A percentile compares a stretch with the other conserved stretches of the same genome.
phyloP scores from a whole-genome alignment of 2,113 vertebrate genomes.

The Oreochromis tanganicae region DNA sequence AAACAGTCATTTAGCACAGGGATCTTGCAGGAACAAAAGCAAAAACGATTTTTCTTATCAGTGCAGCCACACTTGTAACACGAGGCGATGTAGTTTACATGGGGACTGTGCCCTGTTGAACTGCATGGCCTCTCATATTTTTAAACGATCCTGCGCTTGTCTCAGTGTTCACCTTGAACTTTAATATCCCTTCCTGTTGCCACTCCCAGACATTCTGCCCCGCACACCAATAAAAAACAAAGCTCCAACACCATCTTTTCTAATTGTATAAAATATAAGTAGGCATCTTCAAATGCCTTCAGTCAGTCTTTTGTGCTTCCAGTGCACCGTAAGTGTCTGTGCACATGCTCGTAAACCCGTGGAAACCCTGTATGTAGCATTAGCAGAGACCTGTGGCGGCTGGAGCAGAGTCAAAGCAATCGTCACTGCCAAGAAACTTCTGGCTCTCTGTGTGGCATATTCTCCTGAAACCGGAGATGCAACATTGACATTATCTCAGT shows the following conservation, averaged over 20 bases:
- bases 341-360: background rate
- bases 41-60: background rate
- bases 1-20: background rate
- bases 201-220: background rate
- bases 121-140: background rate
- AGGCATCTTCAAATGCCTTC: background rate
- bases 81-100: background rate
- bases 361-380: background rate
- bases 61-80: background rate
- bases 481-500: slow-evolving; percentile 34
- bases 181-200: background rate
- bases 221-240: background rate
- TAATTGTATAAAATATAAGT: background rate
- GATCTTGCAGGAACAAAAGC: background rate
- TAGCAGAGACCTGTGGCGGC: background rate
- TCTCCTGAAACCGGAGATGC: slow-evolving; percentile 37
- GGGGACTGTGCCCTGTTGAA: background rate
- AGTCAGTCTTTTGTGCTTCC: background rate
- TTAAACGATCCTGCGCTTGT: background rate
- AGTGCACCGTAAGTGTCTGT: background rate
- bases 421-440: slow-evolving; percentile 12
- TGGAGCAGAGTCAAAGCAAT: background rate
- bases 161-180: slow-evolving; percentile 30
- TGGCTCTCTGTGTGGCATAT: slow-evolving; percentile 8
- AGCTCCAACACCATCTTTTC: background rate